phyloP scores from a whole-genome alignment of 2,888 invertebrate genomes.

The Lathronympha strigana region DNA sequence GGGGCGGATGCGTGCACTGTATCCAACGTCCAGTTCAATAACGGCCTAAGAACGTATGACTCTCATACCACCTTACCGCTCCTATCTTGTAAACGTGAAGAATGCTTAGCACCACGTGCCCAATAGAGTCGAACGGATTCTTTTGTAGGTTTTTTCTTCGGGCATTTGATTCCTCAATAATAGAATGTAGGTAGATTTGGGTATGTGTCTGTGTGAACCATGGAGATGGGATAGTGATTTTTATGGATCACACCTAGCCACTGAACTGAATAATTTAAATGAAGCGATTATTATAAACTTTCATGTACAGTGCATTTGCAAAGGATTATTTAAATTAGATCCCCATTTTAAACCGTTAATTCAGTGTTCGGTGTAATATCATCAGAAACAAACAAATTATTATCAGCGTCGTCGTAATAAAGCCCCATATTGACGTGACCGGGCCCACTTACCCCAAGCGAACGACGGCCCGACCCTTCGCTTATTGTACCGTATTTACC shows the following conservation, averaged over 20 bases:
- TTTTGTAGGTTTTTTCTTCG: conserved; percentile 45
- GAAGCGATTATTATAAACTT: too few relatives aligned
- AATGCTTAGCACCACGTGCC: conserved; percentile 70
- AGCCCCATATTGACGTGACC: conserved; percentile 81
- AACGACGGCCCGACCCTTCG: conserved; percentile 76
- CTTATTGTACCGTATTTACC: conserved; percentile 81
- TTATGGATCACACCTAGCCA: not conserved
- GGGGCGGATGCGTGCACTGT: conserved; percentile 64
- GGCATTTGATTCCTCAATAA: conserved; percentile 34
- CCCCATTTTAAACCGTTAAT: conserved; percentile 7
- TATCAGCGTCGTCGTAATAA: conserved; percentile 74
- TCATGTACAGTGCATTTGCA: not conserved
- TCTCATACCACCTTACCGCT: not conserved
- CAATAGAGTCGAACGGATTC: conserved; percentile 58
- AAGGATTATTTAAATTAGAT: too few relatives aligned
- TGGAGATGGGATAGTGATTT: conserved; percentile 5
- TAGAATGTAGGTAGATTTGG: conserved; percentile 27
- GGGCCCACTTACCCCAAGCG: conserved; percentile 81
- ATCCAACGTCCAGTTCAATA: conserved; percentile 6
- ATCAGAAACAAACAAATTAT: conserved; percentile 73
- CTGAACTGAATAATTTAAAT: too few relatives aligned
- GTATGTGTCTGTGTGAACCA: conserved; percentile 28
- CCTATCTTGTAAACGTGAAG: conserved; percentile 29
- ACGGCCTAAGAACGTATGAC: conserved; percentile 4
- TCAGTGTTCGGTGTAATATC: conserved; percentile 48